phyloP scores from a whole-genome alignment of 2,113 vertebrate species.

The Bubo bubo region DNA sequence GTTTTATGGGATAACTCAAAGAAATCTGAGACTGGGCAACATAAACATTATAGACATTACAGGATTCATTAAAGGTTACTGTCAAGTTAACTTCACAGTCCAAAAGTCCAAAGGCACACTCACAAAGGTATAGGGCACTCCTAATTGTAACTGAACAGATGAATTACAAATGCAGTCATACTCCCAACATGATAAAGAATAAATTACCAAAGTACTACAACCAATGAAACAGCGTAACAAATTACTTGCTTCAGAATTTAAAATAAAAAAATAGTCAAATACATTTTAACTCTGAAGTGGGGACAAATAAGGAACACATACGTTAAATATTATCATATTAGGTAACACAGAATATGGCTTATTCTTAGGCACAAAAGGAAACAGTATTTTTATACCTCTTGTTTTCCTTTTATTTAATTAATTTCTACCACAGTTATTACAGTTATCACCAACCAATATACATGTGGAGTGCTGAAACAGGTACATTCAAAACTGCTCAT shows the following conservation, averaged over 20 bases:
- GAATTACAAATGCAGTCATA: background rate
- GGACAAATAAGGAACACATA: background rate
- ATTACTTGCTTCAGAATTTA: background rate
- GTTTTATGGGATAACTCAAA: background rate
- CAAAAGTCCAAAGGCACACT: background rate
- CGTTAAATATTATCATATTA: background rate
- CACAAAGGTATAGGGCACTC: background rate
- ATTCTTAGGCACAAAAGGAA: background rate
- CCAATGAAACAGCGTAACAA: background rate
- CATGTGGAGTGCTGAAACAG: background rate
- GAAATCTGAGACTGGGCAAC: background rate
- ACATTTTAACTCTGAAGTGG: background rate
- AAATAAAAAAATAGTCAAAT: background rate
- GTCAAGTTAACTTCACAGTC: background rate
- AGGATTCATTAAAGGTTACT: background rate
- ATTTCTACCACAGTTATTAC: background rate
- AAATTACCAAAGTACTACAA: background rate
- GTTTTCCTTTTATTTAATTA: background rate
- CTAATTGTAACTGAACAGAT: background rate
- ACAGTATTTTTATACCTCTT: background rate
- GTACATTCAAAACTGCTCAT: background rate
- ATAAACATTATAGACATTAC: background rate
- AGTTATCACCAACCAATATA: background rate
- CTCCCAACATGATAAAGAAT: background rate
- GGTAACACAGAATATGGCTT: background rate